Conservation (phyloP, 2,113 vertebrate genomes). For the Ptyas mucosa region DNA sequence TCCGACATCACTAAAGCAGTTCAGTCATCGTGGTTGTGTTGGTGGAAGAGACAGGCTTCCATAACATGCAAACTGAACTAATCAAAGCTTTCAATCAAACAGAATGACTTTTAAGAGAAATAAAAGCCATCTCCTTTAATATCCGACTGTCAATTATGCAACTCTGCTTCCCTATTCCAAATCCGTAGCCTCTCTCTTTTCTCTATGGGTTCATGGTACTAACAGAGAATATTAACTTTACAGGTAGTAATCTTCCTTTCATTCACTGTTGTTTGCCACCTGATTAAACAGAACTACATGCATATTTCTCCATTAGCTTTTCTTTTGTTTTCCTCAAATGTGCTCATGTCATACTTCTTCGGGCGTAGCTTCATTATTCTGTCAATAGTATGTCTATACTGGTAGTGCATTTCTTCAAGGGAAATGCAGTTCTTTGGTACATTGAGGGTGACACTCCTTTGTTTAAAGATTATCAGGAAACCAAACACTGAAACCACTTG, state of each 20-base stretch:
- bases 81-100: constrained; percentile 6
- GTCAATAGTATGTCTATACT: not conserved
- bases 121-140: not conserved
- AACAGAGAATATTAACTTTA: constrained; percentile 24
- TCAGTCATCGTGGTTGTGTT: not conserved
- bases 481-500: constrained; percentile 11
- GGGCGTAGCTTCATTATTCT: not conserved
- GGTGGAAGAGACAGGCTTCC: not conserved
- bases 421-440: constrained; percentile 8
- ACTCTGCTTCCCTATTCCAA: not conserved
- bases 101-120: not conserved
- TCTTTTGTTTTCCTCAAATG: constrained; percentile 28
- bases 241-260: constrained; percentile 29
- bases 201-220: not conserved
- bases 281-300: constrained; percentile 24
- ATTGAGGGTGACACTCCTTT: constrained; percentile 20
- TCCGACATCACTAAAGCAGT: not conserved
- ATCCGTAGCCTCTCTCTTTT: not conserved
- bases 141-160: not conserved
- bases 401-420: constrained; percentile 7
- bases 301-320: constrained; percentile 25
- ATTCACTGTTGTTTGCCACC: constrained; percentile 27
- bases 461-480: constrained; percentile 33
- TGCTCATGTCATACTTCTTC: constrained; percentile 3
- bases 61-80: not conserved